Percentiles rank a stretch among this genome's conserved stretches.
Evolutionary conservation across 2,113 vertebrate species (phyloP).

Genomic region (Crotalus helleri): DNA sequence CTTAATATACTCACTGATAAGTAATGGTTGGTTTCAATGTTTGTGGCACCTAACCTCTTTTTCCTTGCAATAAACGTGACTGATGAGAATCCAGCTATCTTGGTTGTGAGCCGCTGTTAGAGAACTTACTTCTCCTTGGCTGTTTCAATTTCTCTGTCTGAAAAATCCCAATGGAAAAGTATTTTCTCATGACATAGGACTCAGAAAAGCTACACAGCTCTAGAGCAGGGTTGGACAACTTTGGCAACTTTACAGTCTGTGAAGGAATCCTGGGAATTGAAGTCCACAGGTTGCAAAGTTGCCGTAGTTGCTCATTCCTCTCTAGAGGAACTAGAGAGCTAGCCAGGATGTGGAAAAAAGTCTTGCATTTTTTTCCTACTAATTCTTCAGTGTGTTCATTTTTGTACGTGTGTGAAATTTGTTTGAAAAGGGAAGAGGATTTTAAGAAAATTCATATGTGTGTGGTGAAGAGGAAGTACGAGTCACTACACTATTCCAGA

Average conservation of each 20-base stretch:
- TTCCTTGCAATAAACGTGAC: not conserved
- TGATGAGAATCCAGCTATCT: not conserved
- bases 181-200: not conserved
- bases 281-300: not conserved
- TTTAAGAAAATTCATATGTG: not conserved
- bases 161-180: not conserved
- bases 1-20: not conserved
- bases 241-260: not conserved
- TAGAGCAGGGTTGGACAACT: not conserved
- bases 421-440: not conserved
- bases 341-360: not conserved
- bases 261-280: not conserved
- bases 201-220: not conserved
- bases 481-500: not conserved
- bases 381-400: not conserved
- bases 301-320: too few relatives aligned
- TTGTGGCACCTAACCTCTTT: not conserved
- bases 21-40: not conserved
- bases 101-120: not conserved
- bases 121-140: not conserved
- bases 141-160: not conserved
- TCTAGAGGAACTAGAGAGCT: not conserved
- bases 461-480: not conserved
- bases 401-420: not conserved
- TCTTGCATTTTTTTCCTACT: not conserved